Conservation (phyloP, 2,797 vertebrate genomes). For the Chiloscyllium punctatum region DNA sequence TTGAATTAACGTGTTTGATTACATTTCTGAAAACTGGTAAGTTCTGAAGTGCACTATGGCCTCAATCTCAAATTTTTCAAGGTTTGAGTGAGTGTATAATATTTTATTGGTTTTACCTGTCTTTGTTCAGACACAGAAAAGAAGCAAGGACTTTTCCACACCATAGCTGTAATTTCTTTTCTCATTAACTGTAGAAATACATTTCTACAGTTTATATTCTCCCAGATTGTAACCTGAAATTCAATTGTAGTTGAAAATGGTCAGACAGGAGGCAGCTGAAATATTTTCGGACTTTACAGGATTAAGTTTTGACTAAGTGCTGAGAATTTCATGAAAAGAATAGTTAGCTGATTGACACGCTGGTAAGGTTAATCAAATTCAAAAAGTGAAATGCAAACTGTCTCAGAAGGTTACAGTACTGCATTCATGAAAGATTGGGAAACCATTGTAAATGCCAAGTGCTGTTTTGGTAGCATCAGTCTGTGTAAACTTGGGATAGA, state of each 20-base stretch:
- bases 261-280: neutral
- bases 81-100: no score
- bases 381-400: neutral
- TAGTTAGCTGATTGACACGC: neutral
- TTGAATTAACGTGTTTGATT: no score
- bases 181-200: no score
- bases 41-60: no score
- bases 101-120: no score
- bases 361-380: neutral
- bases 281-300: neutral
- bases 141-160: no score
- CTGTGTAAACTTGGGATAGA: neutral
- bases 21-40: no score
- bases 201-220: neutral
- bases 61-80: no score
- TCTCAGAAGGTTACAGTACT: neutral
- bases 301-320: neutral
- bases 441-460: neutral
- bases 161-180: no score
- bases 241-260: neutral
- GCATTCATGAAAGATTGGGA: neutral
- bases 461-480: neutral
- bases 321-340: neutral
- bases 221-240: neutral
- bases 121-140: no score